Base-by-base conservation (phyloP, 2,113 vertebrate genomes). In the Numenius arquata region DNA sequence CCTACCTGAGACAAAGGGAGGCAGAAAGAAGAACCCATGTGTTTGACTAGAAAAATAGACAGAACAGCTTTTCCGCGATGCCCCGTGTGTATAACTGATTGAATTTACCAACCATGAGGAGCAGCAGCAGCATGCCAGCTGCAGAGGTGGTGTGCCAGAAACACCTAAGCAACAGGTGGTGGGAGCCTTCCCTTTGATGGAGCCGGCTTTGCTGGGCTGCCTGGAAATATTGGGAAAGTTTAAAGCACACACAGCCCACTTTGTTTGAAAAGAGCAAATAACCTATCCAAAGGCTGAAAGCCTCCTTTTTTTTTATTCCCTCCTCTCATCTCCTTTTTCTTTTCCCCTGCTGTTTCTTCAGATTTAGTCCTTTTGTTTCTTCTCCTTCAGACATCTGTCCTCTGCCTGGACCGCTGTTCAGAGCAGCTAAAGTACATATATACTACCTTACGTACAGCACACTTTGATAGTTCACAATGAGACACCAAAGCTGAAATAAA, bases 281-380 rank as follows among this genome's bases (percentile, higher is more conserved):
- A 59, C 66, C 17, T 40, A 70, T n/a, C 70, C 82, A 92, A 92
- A 94, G 81, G 67, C 86, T 95, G 61, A 95, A 87, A 93, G 53
- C 41, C 52, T 20, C 65, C 15, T 20, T 41, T 63, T 70, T 5
- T 48, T 53, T n/a, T 30, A 8, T 4, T 6, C 18, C 7, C 7
- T 3, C 48, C 20, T 12, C 38, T 15, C 74, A 84, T 85, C 92
- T 77, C 65, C 40, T 56, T 96, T 83, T 88, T 88, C 65, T 85
- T 58, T 96, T 52, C 15, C n/a, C 75, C 81, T 1, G n/a, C 89
- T 80, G 67, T 53, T 93, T 76, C 70, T 89, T 96, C 88, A 94
- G 88, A 93, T 92, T 92, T 59, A 89, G 38, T n/a, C 66, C 89
- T 95, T 96, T 96, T 97, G 94, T 97, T 89, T 96, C 89, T 96